These are phyloP conservation scores for Chionoecetes opilio DNA, from an alignment of 1,140 invertebrate species.

Conservation along the genomic window DNA sequence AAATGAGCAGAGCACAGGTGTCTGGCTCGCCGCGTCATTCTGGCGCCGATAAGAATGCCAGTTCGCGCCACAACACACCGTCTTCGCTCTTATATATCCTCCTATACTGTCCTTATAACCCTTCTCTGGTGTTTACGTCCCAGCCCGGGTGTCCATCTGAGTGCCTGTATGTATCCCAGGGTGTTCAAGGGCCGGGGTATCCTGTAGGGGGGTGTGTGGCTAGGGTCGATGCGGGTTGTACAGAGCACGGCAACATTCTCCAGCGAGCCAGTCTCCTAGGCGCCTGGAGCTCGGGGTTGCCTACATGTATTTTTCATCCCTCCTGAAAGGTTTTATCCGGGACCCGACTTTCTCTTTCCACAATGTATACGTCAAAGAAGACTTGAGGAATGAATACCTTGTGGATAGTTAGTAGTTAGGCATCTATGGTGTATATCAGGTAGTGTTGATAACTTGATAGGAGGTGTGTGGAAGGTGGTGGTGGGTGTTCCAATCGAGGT, in stretches of 20 bases:
- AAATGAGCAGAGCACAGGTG: slow-evolving; percentile 74
- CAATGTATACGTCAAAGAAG: slow-evolving; percentile 36
- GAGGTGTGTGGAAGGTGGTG: not conserved
- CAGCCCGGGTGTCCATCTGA: not conserved
- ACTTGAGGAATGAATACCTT: not conserved
- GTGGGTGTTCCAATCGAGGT: not conserved
- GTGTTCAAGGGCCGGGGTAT: not conserved
- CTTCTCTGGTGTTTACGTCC: not conserved
- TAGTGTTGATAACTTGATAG: no score
- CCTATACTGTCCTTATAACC: not conserved
- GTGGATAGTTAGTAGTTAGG: not conserved
- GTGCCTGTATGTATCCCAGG: not conserved
- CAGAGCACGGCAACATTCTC: slow-evolving; percentile 46
- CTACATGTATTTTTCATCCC: slow-evolving; percentile 62
- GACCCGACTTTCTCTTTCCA: slow-evolving; percentile 49
- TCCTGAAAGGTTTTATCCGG: slow-evolving; percentile 41
- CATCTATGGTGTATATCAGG: not conserved
- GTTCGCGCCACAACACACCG: not conserved
- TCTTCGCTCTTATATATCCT: not conserved
- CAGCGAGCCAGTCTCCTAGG: slow-evolving; percentile 73
- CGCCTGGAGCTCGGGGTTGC: slow-evolving; percentile 69
- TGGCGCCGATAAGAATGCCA: slow-evolving; percentile 63
- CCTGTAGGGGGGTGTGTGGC: not conserved
- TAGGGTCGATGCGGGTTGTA: not conserved
- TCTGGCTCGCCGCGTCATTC: slow-evolving; percentile 56